These are phyloP conservation scores for Drosophila quadrilineata DNA, from an alignment of 1,140 invertebrate genomes.

Conservation along the genomic window DNA sequence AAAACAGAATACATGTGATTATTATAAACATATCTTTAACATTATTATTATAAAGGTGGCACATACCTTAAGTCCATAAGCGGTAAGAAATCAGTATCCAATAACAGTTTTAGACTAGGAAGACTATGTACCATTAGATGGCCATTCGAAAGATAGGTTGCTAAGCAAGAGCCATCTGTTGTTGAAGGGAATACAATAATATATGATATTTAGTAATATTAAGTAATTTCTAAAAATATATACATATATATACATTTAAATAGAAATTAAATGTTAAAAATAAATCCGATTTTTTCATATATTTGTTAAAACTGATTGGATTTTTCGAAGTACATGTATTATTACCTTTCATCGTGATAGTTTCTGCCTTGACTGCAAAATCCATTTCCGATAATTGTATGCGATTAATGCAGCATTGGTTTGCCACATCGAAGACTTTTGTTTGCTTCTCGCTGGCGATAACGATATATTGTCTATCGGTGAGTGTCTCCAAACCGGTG, in stretches of 20 bases:
- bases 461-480: slow-evolving; percentile 95
- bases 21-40: background rate
- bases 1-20: background rate
- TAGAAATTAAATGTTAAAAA: no score
- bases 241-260: background rate
- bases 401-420: slow-evolving; percentile 94
- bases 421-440: slow-evolving; percentile 95
- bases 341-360: slow-evolving; percentile 94
- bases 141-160: slow-evolving; percentile 96
- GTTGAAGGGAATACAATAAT: background rate
- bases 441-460: slow-evolving; percentile 97
- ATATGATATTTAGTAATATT: background rate
- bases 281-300: no score
- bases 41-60: background rate
- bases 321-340: background rate
- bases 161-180: slow-evolving; percentile 97
- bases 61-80: slow-evolving; percentile 95
- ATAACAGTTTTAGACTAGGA: slow-evolving; percentile 93
- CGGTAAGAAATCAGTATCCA: slow-evolving; percentile 96
- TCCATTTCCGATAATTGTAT: slow-evolving; percentile 92
- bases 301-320: no score
- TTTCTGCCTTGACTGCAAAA: slow-evolving; percentile 96
- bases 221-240: no score
- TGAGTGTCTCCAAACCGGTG: slow-evolving; percentile 82
- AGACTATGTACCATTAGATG: slow-evolving; percentile 95